phyloP scores from a whole-genome alignment of 53 echinoderm and acorn worm species.

The Patiria pectinifera region DNA sequence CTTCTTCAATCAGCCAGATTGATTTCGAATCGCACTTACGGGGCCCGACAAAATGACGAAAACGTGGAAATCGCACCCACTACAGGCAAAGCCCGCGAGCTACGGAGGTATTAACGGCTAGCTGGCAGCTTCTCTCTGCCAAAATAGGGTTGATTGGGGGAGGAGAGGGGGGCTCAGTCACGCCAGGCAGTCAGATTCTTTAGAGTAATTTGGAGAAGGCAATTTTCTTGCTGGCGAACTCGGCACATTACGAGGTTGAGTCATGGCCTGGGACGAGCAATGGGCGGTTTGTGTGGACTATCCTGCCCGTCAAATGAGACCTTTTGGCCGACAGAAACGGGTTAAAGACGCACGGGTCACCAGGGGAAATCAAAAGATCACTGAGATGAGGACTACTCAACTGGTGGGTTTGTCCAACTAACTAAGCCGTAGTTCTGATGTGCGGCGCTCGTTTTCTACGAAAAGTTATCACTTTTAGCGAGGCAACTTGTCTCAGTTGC shows the following conservation, averaged over 20 bases:
- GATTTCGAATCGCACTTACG: constrained; percentile 47
- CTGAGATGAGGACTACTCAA: background rate
- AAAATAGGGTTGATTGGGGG: constrained; percentile 26
- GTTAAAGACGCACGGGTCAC: background rate
- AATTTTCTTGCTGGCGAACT: constrained; percentile 47
- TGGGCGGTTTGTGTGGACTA: background rate
- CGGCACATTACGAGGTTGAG: background rate
- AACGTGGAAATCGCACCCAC: background rate
- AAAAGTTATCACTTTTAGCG: background rate
- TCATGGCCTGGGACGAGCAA: background rate
- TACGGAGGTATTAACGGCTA: constrained; percentile 32
- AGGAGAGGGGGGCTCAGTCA: background rate
- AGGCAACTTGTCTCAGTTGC: background rate
- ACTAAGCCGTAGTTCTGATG: background rate
- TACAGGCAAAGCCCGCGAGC: constrained; percentile 17
- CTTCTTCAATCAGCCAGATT: constrained; percentile 58
- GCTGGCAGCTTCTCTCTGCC: constrained; percentile 6
- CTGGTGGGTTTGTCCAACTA: too few relatives aligned
- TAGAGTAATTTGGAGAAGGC: constrained; percentile 40
- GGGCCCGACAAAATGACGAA: constrained; percentile 27
- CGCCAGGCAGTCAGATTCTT: background rate
- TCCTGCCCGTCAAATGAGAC: background rate
- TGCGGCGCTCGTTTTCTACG: background rate
- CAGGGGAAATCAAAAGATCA: background rate
- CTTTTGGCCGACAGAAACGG: background rate